These are phyloP conservation scores for Rotaria socialis DNA, from an alignment of 2,888 invertebrate species.

Conservation along the genomic window DNA sequence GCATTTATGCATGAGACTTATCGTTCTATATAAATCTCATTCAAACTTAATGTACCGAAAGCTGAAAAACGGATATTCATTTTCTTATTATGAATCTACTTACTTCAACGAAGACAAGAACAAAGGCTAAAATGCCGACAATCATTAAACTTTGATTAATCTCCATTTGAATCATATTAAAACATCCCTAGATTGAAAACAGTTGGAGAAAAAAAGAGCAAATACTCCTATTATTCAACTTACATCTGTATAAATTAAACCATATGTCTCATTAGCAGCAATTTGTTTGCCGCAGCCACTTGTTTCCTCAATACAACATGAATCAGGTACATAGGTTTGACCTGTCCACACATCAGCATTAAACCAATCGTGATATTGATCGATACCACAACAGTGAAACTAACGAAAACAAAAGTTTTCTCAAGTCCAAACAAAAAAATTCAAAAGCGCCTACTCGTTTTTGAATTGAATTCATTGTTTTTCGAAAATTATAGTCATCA, in stretches of 20 bases:
- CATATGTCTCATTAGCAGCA: slow-evolving; percentile 27
- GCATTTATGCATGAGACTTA: too few species aligned
- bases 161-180: slow-evolving; percentile 32
- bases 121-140: background rate
- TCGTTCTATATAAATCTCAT: too few species aligned
- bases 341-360: background rate
- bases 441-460: background rate
- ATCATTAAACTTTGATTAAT: slow-evolving; percentile 30
- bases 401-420: background rate
- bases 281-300: slow-evolving; percentile 23
- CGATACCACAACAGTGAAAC: slow-evolving; percentile 30
- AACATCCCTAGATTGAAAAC: background rate
- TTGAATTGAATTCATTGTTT: slow-evolving; percentile 30
- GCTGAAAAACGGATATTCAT: too few species aligned
- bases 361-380: slow-evolving; percentile 33
- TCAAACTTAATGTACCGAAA: too few species aligned
- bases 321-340: slow-evolving; percentile 9
- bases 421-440: background rate
- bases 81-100: background rate
- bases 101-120: slow-evolving; percentile 33
- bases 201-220: background rate
- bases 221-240: background rate
- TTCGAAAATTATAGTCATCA: background rate
- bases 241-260: slow-evolving; percentile 23
- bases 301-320: slow-evolving; percentile 28